Evolutionary conservation across 2,888 invertebrate genomes (phyloP).

Genomic region (Drosophila neonasuta): DNA sequence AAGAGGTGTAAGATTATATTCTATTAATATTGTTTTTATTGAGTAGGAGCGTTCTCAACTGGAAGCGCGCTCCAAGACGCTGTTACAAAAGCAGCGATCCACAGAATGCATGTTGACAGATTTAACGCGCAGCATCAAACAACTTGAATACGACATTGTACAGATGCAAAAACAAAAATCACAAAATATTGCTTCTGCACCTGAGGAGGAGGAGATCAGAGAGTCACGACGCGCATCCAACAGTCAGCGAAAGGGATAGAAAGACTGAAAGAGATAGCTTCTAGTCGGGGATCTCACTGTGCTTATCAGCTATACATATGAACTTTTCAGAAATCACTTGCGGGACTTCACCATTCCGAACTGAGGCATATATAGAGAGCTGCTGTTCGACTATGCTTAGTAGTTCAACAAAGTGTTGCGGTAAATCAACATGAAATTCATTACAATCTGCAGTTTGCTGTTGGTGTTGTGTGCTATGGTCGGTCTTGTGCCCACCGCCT

Average conservation of each 20-base stretch:
- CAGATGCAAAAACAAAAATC: slow-evolving; percentile 10
- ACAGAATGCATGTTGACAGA: slow-evolving; percentile 52
- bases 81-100: slow-evolving; percentile 41
- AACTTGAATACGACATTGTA: slow-evolving; percentile 56
- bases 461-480: slow-evolving; percentile 36
- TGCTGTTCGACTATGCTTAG: slow-evolving; percentile 7
- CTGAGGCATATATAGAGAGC: slow-evolving; percentile 38
- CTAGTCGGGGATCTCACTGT: slow-evolving; percentile 28
- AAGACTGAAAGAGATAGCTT: slow-evolving; percentile 16
- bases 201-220: neutral
- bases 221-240: neutral
- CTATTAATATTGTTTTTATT: no score
- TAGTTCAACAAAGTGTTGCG: neutral
- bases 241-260: slow-evolving; percentile 29
- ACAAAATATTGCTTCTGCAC: neutral
- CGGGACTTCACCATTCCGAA: slow-evolving; percentile 40
- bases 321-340: slow-evolving; percentile 29
- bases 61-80: slow-evolving; percentile 5
- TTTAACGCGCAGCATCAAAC: slow-evolving; percentile 54
- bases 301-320: slow-evolving; percentile 22
- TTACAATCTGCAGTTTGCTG: slow-evolving; percentile 46
- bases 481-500: slow-evolving; percentile 5
- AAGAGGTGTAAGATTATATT: neutral
- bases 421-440: slow-evolving; percentile 49
- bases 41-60: slow-evolving; percentile 44